Percentiles rank a stretch among this genome's conserved stretches.
These are phyloP conservation scores for Pelodiscus sinensis DNA, from an alignment of 2,113 vertebrate species.

Conservation along the genomic window DNA sequence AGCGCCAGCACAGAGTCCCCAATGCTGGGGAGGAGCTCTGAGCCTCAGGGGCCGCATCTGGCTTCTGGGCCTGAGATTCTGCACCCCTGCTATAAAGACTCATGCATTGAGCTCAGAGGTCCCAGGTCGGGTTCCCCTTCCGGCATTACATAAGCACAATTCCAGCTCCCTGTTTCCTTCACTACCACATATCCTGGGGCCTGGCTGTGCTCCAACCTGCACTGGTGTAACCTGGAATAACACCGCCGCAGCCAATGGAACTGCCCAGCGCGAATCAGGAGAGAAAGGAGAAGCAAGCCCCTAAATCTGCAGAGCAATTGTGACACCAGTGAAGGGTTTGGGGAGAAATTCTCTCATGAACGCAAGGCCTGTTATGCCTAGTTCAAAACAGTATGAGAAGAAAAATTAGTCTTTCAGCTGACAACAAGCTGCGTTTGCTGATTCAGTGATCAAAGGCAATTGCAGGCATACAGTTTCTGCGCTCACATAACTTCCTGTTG, in stretches of 20 bases:
- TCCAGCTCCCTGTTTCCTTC: neutral
- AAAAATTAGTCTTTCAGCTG: neutral
- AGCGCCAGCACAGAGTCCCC: too few relatives aligned
- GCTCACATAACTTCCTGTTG: neutral
- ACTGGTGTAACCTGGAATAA: accelerated
- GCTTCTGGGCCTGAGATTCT: too few relatives aligned
- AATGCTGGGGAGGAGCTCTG: too few relatives aligned
- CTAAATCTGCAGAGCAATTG: neutral
- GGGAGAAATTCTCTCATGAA: accelerated
- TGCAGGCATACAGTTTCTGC: neutral
- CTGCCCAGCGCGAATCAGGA: neutral
- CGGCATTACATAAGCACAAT: neutral
- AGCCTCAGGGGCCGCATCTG: too few relatives aligned
- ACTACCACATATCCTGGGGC: neutral
- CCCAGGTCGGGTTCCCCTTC: too few relatives aligned
- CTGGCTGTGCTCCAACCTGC: neutral
- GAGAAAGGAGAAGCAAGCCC: neutral
- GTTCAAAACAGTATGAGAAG: neutral
- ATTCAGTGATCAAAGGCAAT: constrained; percentile 3
- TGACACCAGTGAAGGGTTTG: accelerated
- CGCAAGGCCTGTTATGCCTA: neutral
- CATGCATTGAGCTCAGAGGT: too few relatives aligned
- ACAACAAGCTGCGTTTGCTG: neutral
- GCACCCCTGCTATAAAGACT: too few relatives aligned
- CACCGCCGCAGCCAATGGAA: neutral